Percentiles rank a stretch among this genome's conserved stretches.
These are phyloP conservation scores for Aphidius ervi DNA, from an alignment of 1,140 invertebrate genomes.

Conservation along the genomic window DNA sequence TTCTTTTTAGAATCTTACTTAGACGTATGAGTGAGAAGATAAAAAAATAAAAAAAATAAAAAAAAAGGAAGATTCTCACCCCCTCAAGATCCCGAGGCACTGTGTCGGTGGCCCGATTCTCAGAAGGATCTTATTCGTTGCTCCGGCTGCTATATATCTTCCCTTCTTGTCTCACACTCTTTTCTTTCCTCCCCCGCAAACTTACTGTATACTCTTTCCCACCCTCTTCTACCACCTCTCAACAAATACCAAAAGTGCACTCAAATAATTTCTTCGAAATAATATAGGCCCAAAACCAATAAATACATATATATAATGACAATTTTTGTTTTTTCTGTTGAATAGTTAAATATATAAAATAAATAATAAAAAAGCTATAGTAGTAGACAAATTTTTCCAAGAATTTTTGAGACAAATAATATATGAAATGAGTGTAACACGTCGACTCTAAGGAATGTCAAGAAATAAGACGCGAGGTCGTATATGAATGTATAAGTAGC, in stretches of 20 bases:
- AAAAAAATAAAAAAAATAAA: conserved; percentile 7
- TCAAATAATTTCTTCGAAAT: too few relatives aligned
- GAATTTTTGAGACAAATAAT: too few relatives aligned
- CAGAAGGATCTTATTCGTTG: conserved; percentile 54
- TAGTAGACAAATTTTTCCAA: background rate
- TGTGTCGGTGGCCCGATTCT: conserved; percentile 54
- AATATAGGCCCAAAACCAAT: too few relatives aligned
- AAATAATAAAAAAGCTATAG: conserved; percentile 5
- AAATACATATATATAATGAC: too few relatives aligned
- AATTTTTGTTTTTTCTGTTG: too few relatives aligned
- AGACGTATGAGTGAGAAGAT: background rate
- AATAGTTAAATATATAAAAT: background rate
- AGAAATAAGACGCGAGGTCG: conserved; percentile 22
- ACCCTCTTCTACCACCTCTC: conserved; percentile 17
- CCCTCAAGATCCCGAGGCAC: conserved; percentile 29
- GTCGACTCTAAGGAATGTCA: conserved; percentile 13
- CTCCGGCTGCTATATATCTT: conserved; percentile 39
- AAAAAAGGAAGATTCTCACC: conserved; percentile 40
- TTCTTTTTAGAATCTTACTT: too few relatives aligned
- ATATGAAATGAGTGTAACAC: conserved; percentile 14
- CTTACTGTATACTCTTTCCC: conserved; percentile 6
- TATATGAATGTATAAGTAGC: conserved; percentile 31
- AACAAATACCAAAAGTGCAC: too few relatives aligned
- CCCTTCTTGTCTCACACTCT: background rate
- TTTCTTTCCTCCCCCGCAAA: background rate